These are phyloP conservation scores for Helicoverpa assulta DNA, from an alignment of 2,888 invertebrate species.

Conservation along the genomic window DNA sequence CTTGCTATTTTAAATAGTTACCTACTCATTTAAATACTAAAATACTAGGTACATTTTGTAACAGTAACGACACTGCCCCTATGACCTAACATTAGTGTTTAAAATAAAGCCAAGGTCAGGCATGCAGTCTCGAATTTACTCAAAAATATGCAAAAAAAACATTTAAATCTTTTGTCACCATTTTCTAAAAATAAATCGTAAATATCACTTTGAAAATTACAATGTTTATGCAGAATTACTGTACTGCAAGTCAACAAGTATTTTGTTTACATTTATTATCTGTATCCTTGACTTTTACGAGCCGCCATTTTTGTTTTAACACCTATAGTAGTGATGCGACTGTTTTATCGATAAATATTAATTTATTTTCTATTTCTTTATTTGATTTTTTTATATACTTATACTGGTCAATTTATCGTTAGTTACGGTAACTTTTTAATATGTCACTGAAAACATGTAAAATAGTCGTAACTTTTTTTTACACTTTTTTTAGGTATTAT, in stretches of 20 bases:
- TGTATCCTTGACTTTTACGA: conserved; percentile 55
- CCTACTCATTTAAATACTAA: neutral
- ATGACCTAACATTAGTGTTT: conserved; percentile 23
- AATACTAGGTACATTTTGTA: neutral
- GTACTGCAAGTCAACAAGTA: conserved; percentile 19
- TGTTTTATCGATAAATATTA: conserved; percentile 3
- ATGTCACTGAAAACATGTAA: too few species aligned
- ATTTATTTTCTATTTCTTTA: neutral
- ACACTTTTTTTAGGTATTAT: too few species aligned
- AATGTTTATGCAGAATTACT: conserved; percentile 8
- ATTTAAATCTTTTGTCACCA: neutral
- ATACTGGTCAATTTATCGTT: too few species aligned
- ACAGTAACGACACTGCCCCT: neutral
- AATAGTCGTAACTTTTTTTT: too few species aligned
- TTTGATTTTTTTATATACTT: too few species aligned
- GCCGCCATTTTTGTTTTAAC: conserved; percentile 42
- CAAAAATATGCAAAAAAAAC: conserved; percentile 12
- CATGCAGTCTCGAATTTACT: conserved; percentile 15
- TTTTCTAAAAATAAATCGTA: conserved; percentile 18
- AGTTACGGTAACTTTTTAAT: too few species aligned
- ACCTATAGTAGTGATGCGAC: conserved; percentile 26
- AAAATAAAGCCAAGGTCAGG: conserved; percentile 42
- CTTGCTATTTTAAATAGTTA: too few species aligned
- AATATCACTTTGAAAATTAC: neutral
- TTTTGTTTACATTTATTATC: conserved; percentile 42